Base-by-base conservation (phyloP, 2,797 vertebrate genomes). In the Netta rufina region DNA sequence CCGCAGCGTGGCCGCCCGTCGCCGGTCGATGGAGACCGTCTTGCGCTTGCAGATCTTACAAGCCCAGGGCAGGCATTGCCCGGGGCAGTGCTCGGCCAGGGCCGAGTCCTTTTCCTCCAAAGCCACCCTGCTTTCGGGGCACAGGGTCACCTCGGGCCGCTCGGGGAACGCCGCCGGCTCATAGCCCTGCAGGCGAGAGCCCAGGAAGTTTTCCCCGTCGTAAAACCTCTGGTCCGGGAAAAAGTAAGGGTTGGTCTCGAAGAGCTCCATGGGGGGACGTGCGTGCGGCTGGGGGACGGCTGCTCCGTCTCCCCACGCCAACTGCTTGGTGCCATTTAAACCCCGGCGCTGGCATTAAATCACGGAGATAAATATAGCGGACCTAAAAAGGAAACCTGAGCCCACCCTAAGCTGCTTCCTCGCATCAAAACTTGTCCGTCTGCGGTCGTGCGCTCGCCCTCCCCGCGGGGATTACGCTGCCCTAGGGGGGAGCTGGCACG, bases 311-410 rank as follows among this genome's bases (percentile, higher is more conserved):
- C 97, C 97, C 98, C 98, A 97, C 98, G 97, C 98, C 99, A 99
- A 99, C 99, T 99, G 99, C 97, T 98, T 97, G 98, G 98, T 98
- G 99, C 99, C 99, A 99, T 99, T 99, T 99, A 99, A 99, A 99
- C 98, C 98, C 98, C 98, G 96, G 98, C 95, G 91, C 98, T 99
- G 98, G 98, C 99, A 99, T 98, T 98, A 99, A 98, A 99, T 99
- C 99, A 99, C 97, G 97, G 98, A 98, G 99, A 99, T 99, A 99
- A 99, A 99, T 99, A 99, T 99, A 99, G 99, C 98, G 98, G 98
- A 98, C 98, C 98, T 98, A 98, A 96, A 98, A 96, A 97, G 97
- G 99, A 99, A 99, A 99, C 98, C 98, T 98, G 99, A 99, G 98
- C 98, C 98, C 94, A 93, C 98, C 98, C 98, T 99, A 99, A 99